Evolutionary conservation across 2,797 vertebrate species (phyloP).

Genomic region (Phaenicophaeus curvirostris): DNA sequence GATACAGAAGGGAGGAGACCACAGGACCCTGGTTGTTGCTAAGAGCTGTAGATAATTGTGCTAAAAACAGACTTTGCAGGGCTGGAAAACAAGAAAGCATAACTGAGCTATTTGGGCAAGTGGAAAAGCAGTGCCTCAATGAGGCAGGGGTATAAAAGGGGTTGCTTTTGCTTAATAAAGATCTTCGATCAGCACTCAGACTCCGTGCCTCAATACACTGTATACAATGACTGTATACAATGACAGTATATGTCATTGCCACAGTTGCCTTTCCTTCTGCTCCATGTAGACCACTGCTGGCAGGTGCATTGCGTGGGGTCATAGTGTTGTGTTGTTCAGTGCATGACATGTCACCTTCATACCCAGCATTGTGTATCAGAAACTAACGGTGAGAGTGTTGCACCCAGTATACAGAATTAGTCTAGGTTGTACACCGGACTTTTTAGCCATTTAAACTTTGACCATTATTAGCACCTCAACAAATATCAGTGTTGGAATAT

Average conservation of each 20-base stretch:
- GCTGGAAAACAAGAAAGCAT: no score
- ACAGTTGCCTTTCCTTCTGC: fast-evolving
- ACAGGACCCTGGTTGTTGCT: no score
- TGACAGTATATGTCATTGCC: background rate
- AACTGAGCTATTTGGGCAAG: no score
- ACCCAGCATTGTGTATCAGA: background rate
- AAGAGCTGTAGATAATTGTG: no score
- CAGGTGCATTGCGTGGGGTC: background rate
- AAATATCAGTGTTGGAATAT: background rate
- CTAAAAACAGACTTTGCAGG: no score
- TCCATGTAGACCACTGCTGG: background rate
- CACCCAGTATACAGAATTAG: fast-evolving
- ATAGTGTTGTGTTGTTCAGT: fast-evolving
- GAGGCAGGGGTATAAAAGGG: no score
- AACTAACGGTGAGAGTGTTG: background rate
- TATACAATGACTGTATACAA: no score
- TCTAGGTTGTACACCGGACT: background rate
- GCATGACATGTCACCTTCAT: background rate
- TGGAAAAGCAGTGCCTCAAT: no score
- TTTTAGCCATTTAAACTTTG: background rate
- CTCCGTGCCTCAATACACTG: no score
- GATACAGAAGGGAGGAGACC: no score
- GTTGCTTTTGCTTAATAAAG: no score
- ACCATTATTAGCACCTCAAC: background rate
- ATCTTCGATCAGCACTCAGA: no score